These are phyloP conservation scores for Dasyprocta punctata DNA, from an alignment of 2,113 vertebrate species.

Conservation along the genomic window DNA sequence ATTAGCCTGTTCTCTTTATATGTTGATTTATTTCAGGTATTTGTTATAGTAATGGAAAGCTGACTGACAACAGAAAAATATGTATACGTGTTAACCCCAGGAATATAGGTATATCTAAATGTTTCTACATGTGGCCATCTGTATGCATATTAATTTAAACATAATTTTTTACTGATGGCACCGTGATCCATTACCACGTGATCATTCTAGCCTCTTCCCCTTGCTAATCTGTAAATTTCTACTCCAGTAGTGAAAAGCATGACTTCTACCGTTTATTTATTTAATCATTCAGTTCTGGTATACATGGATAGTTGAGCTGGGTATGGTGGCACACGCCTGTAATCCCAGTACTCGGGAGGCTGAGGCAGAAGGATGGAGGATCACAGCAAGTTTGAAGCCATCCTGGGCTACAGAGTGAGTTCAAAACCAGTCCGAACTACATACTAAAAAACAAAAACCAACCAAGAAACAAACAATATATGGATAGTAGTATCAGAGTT, in stretches of 20 bases:
- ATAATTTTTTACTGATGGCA: neutral
- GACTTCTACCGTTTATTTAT: neutral
- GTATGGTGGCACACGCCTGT: neutral
- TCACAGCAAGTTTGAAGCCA: neutral
- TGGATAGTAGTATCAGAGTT: neutral
- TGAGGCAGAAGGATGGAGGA: neutral
- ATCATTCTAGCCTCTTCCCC: neutral
- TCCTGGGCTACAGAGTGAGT: neutral
- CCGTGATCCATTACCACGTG: neutral
- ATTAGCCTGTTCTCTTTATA: neutral
- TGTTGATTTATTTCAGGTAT: neutral
- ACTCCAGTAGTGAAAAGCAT: neutral
- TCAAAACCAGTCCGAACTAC: neutral
- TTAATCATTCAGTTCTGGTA: neutral
- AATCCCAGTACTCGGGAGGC: neutral
- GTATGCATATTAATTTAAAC: constrained; percentile 20
- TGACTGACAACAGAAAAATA: neutral
- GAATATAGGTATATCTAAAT: neutral
- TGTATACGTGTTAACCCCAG: neutral
- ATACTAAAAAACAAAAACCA: neutral
- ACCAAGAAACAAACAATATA: neutral
- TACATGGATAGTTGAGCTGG: neutral
- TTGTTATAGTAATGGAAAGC: neutral
- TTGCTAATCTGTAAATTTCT: constrained; percentile 32
- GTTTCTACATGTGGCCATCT: neutral